Percentiles rank a stretch among this genome's conserved stretches.
These are phyloP conservation scores for Hypsopygia costalis DNA, from an alignment of 2,888 invertebrate genomes.

Conservation along the genomic window DNA sequence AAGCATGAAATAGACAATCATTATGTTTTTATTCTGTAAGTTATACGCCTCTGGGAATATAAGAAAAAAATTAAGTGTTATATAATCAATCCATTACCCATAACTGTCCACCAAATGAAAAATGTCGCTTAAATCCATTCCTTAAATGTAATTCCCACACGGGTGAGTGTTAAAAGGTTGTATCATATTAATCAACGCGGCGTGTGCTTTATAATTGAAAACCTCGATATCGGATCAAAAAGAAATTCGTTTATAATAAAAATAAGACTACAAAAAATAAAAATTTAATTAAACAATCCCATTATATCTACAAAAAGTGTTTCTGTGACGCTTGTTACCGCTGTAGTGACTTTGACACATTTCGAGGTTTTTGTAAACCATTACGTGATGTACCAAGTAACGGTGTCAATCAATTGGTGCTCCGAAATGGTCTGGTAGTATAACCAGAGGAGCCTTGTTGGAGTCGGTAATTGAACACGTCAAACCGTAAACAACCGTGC, in stretches of 20 bases:
- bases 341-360: slow-evolving; percentile 31
- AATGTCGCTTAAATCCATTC: slow-evolving; percentile 32
- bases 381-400: slow-evolving; percentile 39
- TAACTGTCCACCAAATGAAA: slow-evolving; percentile 48
- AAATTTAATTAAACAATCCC: slow-evolving; percentile 27
- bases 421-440: slow-evolving; percentile 27
- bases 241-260: neutral
- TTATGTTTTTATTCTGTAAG: slow-evolving; percentile 24
- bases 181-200: slow-evolving; percentile 38
- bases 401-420: slow-evolving; percentile 34
- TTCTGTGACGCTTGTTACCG: neutral
- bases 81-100: slow-evolving; percentile 38
- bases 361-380: slow-evolving; percentile 26
- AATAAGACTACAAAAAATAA: neutral
- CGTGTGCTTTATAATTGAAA: slow-evolving; percentile 32
- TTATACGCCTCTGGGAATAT: slow-evolving; percentile 11
- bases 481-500: slow-evolving; percentile 29
- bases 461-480: slow-evolving; percentile 42
- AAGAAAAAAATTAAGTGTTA: slow-evolving; percentile 22
- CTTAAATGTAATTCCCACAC: slow-evolving; percentile 38
- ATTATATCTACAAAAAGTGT: slow-evolving; percentile 6
- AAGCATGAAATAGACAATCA: slow-evolving; percentile 42
- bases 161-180: slow-evolving; percentile 41
- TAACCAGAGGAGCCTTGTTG: slow-evolving; percentile 40
- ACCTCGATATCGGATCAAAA: slow-evolving; percentile 1